These are phyloP conservation scores for Sphaerophoria rueppellii DNA, from an alignment of 2,888 invertebrate genomes.

Conservation along the genomic window DNA sequence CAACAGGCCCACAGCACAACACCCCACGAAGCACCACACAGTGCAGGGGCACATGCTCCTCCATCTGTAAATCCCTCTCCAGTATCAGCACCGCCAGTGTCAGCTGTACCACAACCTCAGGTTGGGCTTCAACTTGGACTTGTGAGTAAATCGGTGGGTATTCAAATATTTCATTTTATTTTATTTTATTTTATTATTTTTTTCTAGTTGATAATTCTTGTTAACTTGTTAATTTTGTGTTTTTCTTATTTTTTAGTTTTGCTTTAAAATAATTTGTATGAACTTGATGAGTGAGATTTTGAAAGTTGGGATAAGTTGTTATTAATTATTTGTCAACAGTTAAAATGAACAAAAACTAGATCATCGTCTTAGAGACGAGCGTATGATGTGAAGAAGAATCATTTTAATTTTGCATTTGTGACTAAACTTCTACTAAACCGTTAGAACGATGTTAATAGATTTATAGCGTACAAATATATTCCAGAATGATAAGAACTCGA, in stretches of 20 bases:
- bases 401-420: no score
- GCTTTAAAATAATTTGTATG: no score
- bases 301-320: no score
- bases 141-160: slow-evolving; percentile 83
- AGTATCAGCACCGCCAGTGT: slow-evolving; percentile 83
- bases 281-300: no score
- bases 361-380: no score
- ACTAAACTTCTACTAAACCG: no score
- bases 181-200: slow-evolving; percentile 8
- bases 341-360: no score
- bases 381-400: no score
- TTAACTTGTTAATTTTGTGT: neutral
- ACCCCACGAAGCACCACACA: slow-evolving; percentile 88
- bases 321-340: no score
- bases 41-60: slow-evolving; percentile 79
- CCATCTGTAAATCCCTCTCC: slow-evolving; percentile 82
- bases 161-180: slow-evolving; percentile 39
- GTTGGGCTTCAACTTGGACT: slow-evolving; percentile 83
- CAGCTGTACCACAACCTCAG: slow-evolving; percentile 81
- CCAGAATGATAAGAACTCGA: no score
- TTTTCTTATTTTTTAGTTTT: neutral
- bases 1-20: slow-evolving; percentile 96
- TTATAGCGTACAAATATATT: no score
- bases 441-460: no score
- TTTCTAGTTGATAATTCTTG: neutral